Base-by-base conservation (phyloP, 2,797 vertebrate genomes). In the Amblyopsis hoosieri region DNA sequence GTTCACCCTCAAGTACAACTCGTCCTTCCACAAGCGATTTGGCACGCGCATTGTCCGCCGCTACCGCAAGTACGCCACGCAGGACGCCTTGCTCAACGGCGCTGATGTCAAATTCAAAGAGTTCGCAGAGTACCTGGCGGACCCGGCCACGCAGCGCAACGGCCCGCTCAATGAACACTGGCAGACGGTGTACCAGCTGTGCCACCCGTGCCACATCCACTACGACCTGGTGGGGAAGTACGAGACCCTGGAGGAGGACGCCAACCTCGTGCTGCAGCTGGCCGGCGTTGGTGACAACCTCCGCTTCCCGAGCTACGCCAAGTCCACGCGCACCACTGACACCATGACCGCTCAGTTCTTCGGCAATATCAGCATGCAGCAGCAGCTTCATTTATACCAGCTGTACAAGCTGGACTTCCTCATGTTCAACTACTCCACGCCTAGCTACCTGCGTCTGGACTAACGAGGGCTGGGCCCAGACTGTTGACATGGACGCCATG, bases 331-430 rank as follows among this genome's bases (percentile, higher is more conserved):
- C 86, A 99, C 97, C 93, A 99, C 97, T 70, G 97, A 99, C 0
- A 92, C 96, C 87, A 98, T 99, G 97, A 94, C 97, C 46, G 95
- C 97, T 54, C 95, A 96, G 85, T 99, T 99, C 91, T 99, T 99
- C 93, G 94, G 96, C 87, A 99, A 99, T 87, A 96, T 99, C 91
- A 99, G 95, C 88, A 90, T 88, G 0, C 91, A 90, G 84, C 95
- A 98, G 91, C 97, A 97, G 85, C 82, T 88, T 2, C 95, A 95
- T 79, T 94, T 99, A 14, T 96, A 95, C 72, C 94, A 97, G 84
- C 95, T 99, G 79, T 99, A 99, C 91, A 97, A 96, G 92, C 90
- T 97, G 86, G 97, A 99, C 91, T 99, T 98, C 91, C 93, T 96
- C 82, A 98, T 99, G 97, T 99, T 98, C 89, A 99, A 99, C 93